phyloP scores from a whole-genome alignment of 2,888 invertebrate species.

The Dastarcus helophoroides region DNA sequence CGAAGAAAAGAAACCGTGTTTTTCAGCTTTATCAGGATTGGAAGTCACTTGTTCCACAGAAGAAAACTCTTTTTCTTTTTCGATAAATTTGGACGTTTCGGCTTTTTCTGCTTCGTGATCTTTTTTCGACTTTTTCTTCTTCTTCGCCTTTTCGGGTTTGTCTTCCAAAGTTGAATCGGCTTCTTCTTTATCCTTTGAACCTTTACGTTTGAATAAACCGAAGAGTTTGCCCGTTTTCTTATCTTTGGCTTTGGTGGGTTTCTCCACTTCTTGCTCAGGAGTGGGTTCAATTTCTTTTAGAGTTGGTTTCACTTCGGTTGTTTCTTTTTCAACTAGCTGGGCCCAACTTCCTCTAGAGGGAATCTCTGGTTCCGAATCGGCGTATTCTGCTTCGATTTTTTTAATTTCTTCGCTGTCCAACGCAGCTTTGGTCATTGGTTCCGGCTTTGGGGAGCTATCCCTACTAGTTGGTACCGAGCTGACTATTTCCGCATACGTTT shows the following conservation, averaged over 20 bases:
- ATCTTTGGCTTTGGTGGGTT: background rate
- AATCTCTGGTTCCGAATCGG: slow-evolving; percentile 1
- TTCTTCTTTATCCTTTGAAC: slow-evolving; percentile 1
- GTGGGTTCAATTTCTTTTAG: too few species aligned
- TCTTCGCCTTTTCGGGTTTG: slow-evolving; percentile 1
- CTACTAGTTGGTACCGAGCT: too few species aligned
- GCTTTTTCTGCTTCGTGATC: slow-evolving; percentile 9
- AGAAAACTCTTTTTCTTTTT: slow-evolving; percentile 3
- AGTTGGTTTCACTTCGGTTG: too few species aligned
- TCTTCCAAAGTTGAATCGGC: background rate
- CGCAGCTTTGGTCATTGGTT: background rate
- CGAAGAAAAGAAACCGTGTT: slow-evolving; percentile 1
- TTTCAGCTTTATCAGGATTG: background rate
- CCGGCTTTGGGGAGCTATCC: too few species aligned
- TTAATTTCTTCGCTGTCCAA: slow-evolving; percentile 2
- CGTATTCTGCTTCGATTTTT: slow-evolving; percentile 7
- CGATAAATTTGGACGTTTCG: slow-evolving; percentile 3
- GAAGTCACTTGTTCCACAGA: background rate
- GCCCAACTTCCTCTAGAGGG: too few species aligned
- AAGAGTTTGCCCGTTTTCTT: slow-evolving; percentile 6
- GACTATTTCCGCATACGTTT: too few species aligned
- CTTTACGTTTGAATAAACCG: background rate
- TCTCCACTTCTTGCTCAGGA: slow-evolving; percentile 5
- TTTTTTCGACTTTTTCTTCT: slow-evolving; percentile 11
- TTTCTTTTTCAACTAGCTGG: too few species aligned